Evolutionary conservation across 1,140 invertebrate species (phyloP).

Genomic region (Anagrus nilaparvatae): DNA sequence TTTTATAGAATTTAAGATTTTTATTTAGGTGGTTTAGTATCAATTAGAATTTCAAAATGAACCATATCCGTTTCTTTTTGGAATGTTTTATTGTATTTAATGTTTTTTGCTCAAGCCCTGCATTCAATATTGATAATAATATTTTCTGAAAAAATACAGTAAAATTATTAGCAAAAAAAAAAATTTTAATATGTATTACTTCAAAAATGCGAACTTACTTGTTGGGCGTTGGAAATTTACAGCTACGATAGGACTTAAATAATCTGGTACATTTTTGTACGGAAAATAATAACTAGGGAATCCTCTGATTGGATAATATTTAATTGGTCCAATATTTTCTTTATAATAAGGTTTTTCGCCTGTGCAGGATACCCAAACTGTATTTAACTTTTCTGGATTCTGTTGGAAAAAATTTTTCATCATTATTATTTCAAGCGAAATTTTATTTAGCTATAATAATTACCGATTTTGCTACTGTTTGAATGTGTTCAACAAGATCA

Average conservation of each 20-base stretch:
- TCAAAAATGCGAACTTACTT: conserved; percentile 36
- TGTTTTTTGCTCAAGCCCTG: conserved; percentile 83
- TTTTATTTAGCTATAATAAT: too few species aligned
- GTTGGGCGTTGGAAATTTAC: conserved; percentile 63
- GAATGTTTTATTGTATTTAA: conserved; percentile 54
- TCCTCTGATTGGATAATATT: conserved; percentile 61
- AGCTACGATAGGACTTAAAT: conserved; percentile 78
- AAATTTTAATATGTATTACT: too few species aligned
- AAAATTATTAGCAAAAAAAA: too few species aligned
- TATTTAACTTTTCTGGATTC: too few species aligned
- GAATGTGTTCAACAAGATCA: conserved; percentile 52
- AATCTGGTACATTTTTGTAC: conserved; percentile 63
- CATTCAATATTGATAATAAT: conserved; percentile 76
- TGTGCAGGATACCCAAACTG: conserved; percentile 73
- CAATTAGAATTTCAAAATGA: conserved; percentile 79
- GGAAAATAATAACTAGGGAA: conserved; percentile 77
- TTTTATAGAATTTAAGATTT: too few species aligned
- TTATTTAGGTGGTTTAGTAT: conserved; percentile 51
- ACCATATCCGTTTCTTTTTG: conserved; percentile 71
- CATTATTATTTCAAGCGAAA: too few species aligned
- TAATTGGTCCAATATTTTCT: conserved; percentile 54
- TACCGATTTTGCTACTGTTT: too few species aligned
- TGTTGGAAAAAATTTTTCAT: conserved; percentile 38
- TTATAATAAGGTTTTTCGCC: too few species aligned
- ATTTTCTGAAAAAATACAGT: conserved; percentile 54